Evolutionary conservation across 2,113 vertebrate genomes (phyloP).

Genomic region (Nerophis lumbriciformis): DNA sequence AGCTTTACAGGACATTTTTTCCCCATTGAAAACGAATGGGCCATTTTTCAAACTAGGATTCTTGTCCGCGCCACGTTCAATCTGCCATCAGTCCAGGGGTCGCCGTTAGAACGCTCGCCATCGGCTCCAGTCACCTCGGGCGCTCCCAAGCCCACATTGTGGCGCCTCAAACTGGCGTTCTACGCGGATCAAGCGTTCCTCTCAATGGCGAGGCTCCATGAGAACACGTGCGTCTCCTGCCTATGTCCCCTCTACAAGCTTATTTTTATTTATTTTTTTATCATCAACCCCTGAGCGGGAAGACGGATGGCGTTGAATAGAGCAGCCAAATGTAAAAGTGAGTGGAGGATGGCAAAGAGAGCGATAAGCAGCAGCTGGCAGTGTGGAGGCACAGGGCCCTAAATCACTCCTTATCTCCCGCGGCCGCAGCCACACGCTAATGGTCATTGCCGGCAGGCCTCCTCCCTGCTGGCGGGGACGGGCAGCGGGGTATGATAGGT

Average conservation of each 20-base stretch:
- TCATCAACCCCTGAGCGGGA: slow-evolving; percentile 68
- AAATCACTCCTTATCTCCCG: slow-evolving; percentile 77
- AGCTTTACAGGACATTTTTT: no score
- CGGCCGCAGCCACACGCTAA: slow-evolving; percentile 72
- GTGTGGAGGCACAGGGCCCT: slow-evolving; percentile 60
- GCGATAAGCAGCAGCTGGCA: slow-evolving; percentile 67
- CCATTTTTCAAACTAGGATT: slow-evolving; percentile 5
- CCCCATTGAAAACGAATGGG: no score
- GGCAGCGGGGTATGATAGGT: neutral
- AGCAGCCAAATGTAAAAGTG: slow-evolving; percentile 72
- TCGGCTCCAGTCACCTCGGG: slow-evolving; percentile 35
- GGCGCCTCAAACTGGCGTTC: slow-evolving; percentile 39
- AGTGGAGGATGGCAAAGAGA: slow-evolving; percentile 59
- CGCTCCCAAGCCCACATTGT: slow-evolving; percentile 31
- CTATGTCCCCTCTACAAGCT: slow-evolving; percentile 36
- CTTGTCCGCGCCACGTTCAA: slow-evolving; percentile 51
- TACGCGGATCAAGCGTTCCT: slow-evolving; percentile 48
- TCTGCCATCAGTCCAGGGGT: slow-evolving; percentile 61
- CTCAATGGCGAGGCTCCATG: slow-evolving; percentile 19
- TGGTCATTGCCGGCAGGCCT: slow-evolving; percentile 66
- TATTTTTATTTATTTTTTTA: slow-evolving; percentile 44
- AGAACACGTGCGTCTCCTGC: slow-evolving; percentile 48
- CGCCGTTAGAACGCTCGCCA: slow-evolving; percentile 29
- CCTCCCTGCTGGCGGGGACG: slow-evolving; percentile 25
- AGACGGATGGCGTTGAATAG: slow-evolving; percentile 72